Evolutionary conservation across 2,113 vertebrate genomes (phyloP).

Genomic region (Campylorhamphus procurvoides): DNA sequence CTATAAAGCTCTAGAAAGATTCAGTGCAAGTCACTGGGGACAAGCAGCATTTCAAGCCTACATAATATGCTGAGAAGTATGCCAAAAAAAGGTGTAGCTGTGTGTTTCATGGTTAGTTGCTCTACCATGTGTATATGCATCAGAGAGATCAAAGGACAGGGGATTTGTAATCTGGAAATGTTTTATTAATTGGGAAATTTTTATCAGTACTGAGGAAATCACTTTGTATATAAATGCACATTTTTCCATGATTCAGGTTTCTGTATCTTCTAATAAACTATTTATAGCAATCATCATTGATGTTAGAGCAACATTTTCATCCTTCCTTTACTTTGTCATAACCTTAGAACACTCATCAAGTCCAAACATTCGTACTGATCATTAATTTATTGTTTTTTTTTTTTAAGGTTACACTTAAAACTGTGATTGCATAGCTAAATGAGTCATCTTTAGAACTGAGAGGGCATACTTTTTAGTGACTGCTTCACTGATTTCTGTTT

Average conservation of each 20-base stretch:
- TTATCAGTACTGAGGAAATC: background rate
- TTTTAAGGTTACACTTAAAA: background rate
- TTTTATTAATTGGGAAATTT: background rate
- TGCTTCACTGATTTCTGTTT: background rate
- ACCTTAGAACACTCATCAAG: background rate
- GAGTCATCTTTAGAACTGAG: background rate
- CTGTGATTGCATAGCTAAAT: background rate
- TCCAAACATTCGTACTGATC: background rate
- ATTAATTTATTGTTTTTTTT: background rate
- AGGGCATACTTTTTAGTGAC: background rate
- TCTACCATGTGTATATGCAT: background rate
- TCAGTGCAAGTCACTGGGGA: background rate
- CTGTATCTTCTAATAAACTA: background rate
- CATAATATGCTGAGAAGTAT: background rate
- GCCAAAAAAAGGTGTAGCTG: background rate
- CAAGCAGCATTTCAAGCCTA: background rate
- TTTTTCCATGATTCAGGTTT: background rate
- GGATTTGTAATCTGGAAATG: background rate
- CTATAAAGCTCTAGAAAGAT: background rate
- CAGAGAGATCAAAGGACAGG: background rate
- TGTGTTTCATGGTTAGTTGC: background rate
- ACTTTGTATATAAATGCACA: background rate
- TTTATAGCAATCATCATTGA: background rate
- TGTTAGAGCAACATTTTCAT: background rate
- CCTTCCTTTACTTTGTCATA: background rate